A percentile compares a stretch with the other conserved stretches of the same genome.
These are phyloP conservation scores for Ormyrus labotus DNA, from an alignment of 2,888 invertebrate genomes.

Conservation along the genomic window DNA sequence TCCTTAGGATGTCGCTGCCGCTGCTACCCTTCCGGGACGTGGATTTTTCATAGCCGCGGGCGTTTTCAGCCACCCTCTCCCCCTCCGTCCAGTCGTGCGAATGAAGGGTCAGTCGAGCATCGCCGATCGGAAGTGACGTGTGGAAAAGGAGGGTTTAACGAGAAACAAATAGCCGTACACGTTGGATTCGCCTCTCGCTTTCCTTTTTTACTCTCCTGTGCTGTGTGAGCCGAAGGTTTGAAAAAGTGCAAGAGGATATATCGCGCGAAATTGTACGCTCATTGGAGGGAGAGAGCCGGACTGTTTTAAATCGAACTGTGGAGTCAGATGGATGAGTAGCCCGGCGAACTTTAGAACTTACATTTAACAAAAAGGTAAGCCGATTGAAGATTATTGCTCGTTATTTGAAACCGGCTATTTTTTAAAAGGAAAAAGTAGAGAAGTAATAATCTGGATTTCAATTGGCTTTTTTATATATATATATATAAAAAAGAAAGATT, in stretches of 20 bases:
- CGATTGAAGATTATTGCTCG: too few species aligned
- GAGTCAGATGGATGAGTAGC: constrained; percentile 1
- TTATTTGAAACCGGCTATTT: too few species aligned
- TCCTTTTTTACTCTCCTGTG: too few species aligned
- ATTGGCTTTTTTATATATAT: too few species aligned
- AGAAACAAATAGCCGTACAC: too few species aligned
- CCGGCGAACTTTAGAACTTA: not conserved
- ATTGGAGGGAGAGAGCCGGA: not conserved
- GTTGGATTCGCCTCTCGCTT: too few species aligned
- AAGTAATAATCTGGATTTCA: too few species aligned
- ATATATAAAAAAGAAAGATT: too few species aligned
- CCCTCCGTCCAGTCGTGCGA: not conserved
- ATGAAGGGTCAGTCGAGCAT: not conserved
- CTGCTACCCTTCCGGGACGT: constrained; percentile 26
- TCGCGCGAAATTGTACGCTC: not conserved
- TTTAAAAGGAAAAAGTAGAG: too few species aligned
- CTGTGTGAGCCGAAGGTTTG: too few species aligned
- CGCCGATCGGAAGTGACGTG: not conserved
- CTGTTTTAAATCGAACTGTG: not conserved
- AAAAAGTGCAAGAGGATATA: too few species aligned
- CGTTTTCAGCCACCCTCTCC: not conserved
- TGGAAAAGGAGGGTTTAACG: too few species aligned
- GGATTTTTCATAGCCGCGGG: constrained; percentile 1
- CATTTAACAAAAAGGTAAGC: constrained; percentile 11
- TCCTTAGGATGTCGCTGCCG: constrained; percentile 26